A percentile compares a stretch with the other conserved stretches of the same genome.
Conservation (phyloP, 2,888 invertebrate genomes). For the Drosophila meridiana region DNA sequence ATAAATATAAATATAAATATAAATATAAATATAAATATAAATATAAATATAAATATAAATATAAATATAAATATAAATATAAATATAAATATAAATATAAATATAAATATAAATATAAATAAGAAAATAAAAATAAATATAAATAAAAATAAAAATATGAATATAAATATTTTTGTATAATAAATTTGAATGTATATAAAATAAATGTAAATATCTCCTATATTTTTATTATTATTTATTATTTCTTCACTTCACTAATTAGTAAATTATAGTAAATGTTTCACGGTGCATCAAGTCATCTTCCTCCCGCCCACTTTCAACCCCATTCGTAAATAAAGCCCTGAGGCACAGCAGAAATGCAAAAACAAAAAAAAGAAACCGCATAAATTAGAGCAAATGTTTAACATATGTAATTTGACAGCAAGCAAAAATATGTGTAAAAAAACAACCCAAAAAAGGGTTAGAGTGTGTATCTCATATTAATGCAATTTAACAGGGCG, state of each 20-base stretch:
- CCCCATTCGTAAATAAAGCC: conserved; percentile 37
- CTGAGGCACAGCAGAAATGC: conserved; percentile 22
- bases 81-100: too few relatives aligned
- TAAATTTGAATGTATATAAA: too few relatives aligned
- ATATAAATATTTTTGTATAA: too few relatives aligned
- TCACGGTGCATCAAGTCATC: not conserved
- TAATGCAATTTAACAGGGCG: conserved; percentile 78
- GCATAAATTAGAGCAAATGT: conserved; percentile 63
- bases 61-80: too few relatives aligned
- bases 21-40: too few relatives aligned
- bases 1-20: too few relatives aligned
- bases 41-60: too few relatives aligned
- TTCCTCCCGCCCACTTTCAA: conserved; percentile 12
- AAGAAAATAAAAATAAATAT: too few relatives aligned
- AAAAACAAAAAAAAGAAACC: conserved; percentile 28
- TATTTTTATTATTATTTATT: too few relatives aligned
- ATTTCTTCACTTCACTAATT: not conserved
- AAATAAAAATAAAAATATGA: too few relatives aligned
- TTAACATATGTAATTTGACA: conserved; percentile 71
- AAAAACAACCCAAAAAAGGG: conserved; percentile 6
- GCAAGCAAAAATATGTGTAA: conserved; percentile 10
- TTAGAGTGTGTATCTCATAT: conserved; percentile 46
- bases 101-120: too few relatives aligned
- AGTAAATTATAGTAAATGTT: not conserved
- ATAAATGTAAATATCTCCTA: too few relatives aligned